A percentile compares a stretch with the other conserved stretches of the same genome.
These are phyloP conservation scores for Orestias chungarensis DNA, from an alignment of 2,797 vertebrate species.

Conservation along the genomic window DNA sequence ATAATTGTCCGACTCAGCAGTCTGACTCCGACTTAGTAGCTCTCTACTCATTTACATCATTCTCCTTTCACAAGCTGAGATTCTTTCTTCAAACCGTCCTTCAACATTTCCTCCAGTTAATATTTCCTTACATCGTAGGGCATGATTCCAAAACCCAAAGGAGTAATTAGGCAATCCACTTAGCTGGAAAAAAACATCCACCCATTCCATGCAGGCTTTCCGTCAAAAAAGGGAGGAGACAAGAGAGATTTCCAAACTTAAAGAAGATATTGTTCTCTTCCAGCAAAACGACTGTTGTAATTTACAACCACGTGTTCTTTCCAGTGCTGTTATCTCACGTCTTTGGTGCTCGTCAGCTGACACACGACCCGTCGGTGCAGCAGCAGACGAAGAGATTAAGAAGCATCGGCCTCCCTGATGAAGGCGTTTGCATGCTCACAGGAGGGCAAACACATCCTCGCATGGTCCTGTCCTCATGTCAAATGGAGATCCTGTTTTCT, in stretches of 20 bases:
- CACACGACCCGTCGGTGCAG: constrained; percentile 16
- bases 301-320: constrained; percentile 42
- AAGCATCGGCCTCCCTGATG: constrained; percentile 39
- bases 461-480: constrained; percentile 26
- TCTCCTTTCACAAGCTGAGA: constrained; percentile 24
- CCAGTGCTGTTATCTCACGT: constrained; percentile 43
- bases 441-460: constrained; percentile 31
- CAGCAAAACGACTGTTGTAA: constrained; percentile 39
- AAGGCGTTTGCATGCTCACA: constrained; percentile 44
- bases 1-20: constrained; percentile 33
- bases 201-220: constrained; percentile 45
- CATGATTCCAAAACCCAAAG: constrained; percentile 63
- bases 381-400: constrained; percentile 24
- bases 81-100: constrained; percentile 33
- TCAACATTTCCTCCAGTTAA: constrained; percentile 37
- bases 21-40: constrained; percentile 25
- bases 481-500: constrained; percentile 17
- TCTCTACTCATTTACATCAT: constrained; percentile 46
- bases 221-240: constrained; percentile 31
- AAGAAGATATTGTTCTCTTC: constrained; percentile 40
- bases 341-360: constrained; percentile 46
- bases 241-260: constrained; percentile 41
- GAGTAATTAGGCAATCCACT: constrained; percentile 66
- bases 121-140: constrained; percentile 55
- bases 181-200: constrained; percentile 64